Base-by-base conservation (phyloP, 2,888 invertebrate genomes). In the Microctonus aethiopoides region DNA sequence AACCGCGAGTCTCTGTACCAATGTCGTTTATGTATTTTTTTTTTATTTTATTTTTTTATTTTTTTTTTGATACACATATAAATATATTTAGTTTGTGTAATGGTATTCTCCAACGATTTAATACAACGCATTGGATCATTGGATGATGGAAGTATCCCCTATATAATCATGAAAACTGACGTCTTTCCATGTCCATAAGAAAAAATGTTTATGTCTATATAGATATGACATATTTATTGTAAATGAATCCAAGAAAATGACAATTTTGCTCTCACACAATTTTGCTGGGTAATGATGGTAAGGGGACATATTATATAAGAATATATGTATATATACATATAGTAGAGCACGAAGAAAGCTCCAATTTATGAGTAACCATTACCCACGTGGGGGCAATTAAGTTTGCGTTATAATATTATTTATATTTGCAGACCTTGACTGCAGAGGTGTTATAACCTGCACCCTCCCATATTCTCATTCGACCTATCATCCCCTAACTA, bases 371-470 rank as follows among this genome's bases (percentile, higher is more conserved):
- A 56, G 78, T 16, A 46, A 79, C 81, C 82, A 80, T 83, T 84
- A 82, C 83, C 84, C 83, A 84, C 84, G 56, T 46, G 78, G 80
- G 82, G 81, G 82, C 84, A 85, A 85, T 85, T 85, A 85, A 85
- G 84, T 85, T 82, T 81, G 82, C 82, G 84, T 84, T 85, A 85
- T 85, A 85, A 85, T 85, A 85, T 85, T 82, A 83, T 84, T 84
- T 84, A 84, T 85, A 85, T 85, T 85, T 83, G 81, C 79, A 70
- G 79, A 79, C 78, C 80, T 78, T 79, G 80, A 81, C 80, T 80
- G 79, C 79, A 78, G 46, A 78, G 81, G 80, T 81, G 80, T 82
- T 81, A 36, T 26, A 24, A 82, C 79, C 81, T n/a, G n/a, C 78
- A 78, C 80, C 77, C 76, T 78, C 72, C n/a, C 52, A 36, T 61